These are phyloP conservation scores for Sycophila sp. DNA, from an alignment of 1,140 invertebrate species.

Conservation along the genomic window DNA sequence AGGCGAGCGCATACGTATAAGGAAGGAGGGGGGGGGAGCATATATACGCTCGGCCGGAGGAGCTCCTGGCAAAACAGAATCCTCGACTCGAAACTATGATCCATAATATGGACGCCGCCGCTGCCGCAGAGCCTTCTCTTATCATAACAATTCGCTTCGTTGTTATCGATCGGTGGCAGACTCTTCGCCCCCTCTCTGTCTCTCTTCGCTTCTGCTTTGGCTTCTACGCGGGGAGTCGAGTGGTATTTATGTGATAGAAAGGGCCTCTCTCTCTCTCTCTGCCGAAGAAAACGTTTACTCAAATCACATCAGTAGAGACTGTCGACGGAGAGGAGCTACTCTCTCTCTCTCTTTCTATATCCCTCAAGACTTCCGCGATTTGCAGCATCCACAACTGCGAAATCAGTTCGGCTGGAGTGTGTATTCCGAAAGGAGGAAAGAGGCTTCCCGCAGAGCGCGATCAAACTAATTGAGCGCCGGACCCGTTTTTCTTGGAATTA, in stretches of 20 bases:
- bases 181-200: not conserved
- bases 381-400: not conserved
- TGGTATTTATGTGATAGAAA: too few relatives aligned
- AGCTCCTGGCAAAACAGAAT: constrained; percentile 17
- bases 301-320: constrained; percentile 9
- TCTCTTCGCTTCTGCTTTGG: too few relatives aligned
- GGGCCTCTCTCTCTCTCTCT: not conserved
- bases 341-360: too few relatives aligned
- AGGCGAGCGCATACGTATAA: not conserved
- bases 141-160: constrained; percentile 4
- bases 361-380: not conserved
- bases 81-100: constrained; percentile 13
- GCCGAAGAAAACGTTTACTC: constrained; percentile 14
- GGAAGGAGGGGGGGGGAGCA: too few relatives aligned
- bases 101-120: not conserved
- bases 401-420: constrained; percentile 3
- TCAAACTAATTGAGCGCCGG: too few relatives aligned
- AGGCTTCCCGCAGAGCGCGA: too few relatives aligned
- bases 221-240: too few relatives aligned
- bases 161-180: not conserved
- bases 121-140: not conserved
- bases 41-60: not conserved
- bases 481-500: too few relatives aligned
- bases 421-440: too few relatives aligned
- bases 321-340: too few relatives aligned